Percentiles rank a stretch among this genome's conserved stretches.
Evolutionary conservation across 2,888 invertebrate genomes (phyloP).

Genomic region (Andrena haemorrhoa): DNA sequence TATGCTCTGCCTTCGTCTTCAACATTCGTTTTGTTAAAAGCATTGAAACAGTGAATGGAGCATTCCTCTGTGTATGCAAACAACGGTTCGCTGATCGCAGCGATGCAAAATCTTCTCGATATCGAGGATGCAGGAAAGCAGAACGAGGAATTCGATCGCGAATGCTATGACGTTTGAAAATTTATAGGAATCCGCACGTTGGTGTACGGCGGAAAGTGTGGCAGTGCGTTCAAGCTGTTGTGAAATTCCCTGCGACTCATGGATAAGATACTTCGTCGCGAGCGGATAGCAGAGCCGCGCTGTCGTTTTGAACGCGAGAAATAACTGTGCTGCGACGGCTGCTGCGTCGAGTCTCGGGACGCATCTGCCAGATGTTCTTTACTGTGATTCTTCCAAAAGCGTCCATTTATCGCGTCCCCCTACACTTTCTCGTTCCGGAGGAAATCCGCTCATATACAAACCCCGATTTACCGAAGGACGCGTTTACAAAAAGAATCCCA

Average conservation of each 20-base stretch:
- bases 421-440: conserved; percentile 31
- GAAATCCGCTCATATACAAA: background rate
- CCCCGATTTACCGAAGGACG: background rate
- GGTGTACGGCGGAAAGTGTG: conserved; percentile 53
- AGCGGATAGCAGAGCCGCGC: conserved; percentile 36
- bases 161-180: conserved; percentile 37
- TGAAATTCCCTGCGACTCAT: conserved; percentile 53
- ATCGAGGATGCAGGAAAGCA: conserved; percentile 41
- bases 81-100: background rate
- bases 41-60: background rate
- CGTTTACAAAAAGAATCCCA: no score
- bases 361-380: conserved; percentile 80
- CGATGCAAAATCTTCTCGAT: conserved; percentile 4
- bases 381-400: conserved; percentile 54
- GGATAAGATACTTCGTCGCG: conserved; percentile 27
- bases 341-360: conserved; percentile 63
- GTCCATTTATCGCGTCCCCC: conserved; percentile 26
- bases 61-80: conserved; percentile 19
- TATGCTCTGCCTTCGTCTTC: no score
- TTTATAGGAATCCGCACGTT: conserved; percentile 54
- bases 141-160: conserved; percentile 42
- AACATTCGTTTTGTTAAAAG: background rate
- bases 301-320: conserved; percentile 73
- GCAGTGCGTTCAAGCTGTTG: conserved; percentile 52
- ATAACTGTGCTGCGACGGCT: conserved; percentile 75